Evolutionary conservation across 1,140 invertebrate species (phyloP), one percentile per base, ranked within the genome.

Genomic region (Patella vulgata): DNA sequence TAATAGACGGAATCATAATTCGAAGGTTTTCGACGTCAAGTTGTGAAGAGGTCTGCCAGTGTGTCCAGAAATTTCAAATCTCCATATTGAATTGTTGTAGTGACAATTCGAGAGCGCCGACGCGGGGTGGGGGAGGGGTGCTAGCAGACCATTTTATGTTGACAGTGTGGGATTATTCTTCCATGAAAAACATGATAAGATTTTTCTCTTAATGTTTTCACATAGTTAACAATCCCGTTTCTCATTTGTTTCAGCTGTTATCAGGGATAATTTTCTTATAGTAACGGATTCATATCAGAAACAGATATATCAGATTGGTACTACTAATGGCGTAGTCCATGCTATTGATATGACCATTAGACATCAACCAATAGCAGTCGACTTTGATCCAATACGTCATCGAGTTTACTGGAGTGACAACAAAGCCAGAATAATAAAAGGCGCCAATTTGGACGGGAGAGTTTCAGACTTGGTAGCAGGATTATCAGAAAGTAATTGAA

Each of bases 391-490:
- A 3, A 28, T 63, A 17, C 47, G 12, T 2, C 12, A 59, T 90
- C 87, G 91, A 44, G 88, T 95, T 42, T 79, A 74, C 64, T 81
- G 79, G 79, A 70, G 74, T 1, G 79, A 81, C 50, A 78, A 73
- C 39, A 67, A 66, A 5, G 68, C 57, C 17, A 70, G 77, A 33
- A 47, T 68, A 1, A 74, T 81, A 39, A 66, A 73, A 31, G 50
- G 68, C 14, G 61, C 70, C 11, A 57, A 63, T 11, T 30, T 80
- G 2, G 58, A 72, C 31, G 68, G 69, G 1, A 43, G 19, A 39
- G 33, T 53, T 3, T 85, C 89, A 0, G 80, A 87, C 44, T 82
- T 87, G 54, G 85, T 95, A 4, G 87, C 93, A 21, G 86, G 86
- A 28, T 53, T 74, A 3, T 40, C 59, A 17, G 87, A 90, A 48